Percentiles rank a stretch among this genome's conserved stretches.
phyloP scores from a whole-genome alignment of 1,140 invertebrate species.

The Wasmannia auropunctata region DNA sequence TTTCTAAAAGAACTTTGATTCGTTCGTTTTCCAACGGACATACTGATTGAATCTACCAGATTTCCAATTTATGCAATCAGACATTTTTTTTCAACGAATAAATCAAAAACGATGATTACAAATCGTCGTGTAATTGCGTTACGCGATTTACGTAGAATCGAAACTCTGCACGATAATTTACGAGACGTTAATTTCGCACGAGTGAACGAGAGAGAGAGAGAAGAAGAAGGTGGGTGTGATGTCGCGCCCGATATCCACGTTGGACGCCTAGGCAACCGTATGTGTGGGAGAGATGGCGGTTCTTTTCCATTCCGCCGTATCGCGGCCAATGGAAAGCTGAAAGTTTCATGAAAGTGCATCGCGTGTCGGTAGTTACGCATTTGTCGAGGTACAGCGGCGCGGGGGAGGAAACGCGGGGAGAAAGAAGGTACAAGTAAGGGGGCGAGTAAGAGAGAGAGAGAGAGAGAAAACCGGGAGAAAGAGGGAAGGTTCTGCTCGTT shows the following conservation, averaged over 20 bases:
- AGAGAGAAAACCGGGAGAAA: background rate
- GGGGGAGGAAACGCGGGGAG: constrained; percentile 15
- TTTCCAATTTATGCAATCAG: too few relatives aligned
- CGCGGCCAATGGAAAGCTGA: constrained; percentile 80
- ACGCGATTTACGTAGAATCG: background rate
- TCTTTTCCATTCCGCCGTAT: constrained; percentile 69
- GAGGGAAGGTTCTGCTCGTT: constrained; percentile 42
- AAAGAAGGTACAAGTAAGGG: background rate
- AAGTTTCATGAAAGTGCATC: constrained; percentile 83
- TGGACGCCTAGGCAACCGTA: constrained; percentile 14
- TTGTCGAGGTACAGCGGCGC: constrained; percentile 48
- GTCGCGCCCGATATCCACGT: background rate
- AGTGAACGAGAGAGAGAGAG: background rate
- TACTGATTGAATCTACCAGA: too few relatives aligned
- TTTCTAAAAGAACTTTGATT: too few relatives aligned
- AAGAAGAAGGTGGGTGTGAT: background rate
- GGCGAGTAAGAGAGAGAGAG: background rate
- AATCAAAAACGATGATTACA: background rate
- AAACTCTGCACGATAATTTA: background rate
- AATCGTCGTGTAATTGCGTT: background rate
- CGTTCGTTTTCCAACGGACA: too few relatives aligned
- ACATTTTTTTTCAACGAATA: too few relatives aligned
- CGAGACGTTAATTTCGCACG: constrained; percentile 2
- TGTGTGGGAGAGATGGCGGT: constrained; percentile 69
- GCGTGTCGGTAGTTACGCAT: constrained; percentile 76